These are phyloP conservation scores for Liodrosophila aerea DNA, from an alignment of 2,888 invertebrate species.

Conservation along the genomic window DNA sequence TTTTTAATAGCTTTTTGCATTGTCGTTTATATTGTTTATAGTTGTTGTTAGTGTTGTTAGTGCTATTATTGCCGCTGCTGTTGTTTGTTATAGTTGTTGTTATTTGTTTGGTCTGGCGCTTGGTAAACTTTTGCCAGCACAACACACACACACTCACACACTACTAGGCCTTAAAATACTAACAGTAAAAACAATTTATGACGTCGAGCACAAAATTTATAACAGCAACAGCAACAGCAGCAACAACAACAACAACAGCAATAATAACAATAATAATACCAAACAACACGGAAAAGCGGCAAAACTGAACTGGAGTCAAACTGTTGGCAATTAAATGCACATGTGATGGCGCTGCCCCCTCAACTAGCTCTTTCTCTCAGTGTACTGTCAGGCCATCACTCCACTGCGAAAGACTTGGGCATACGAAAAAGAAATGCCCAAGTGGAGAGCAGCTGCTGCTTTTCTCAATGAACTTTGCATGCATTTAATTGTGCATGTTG, in stretches of 20 bases:
- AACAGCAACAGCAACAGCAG: slow-evolving; percentile 20
- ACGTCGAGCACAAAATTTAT: slow-evolving; percentile 34
- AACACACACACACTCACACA: too few species aligned
- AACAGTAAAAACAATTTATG: slow-evolving; percentile 55
- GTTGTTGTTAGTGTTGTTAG: slow-evolving; percentile 9
- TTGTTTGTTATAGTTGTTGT: too few species aligned
- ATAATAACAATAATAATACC: slow-evolving; percentile 3
- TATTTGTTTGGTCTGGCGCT: slow-evolving; percentile 22
- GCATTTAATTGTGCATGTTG: slow-evolving; percentile 58
- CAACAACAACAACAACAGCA: slow-evolving; percentile 14
- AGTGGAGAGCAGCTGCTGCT: slow-evolving; percentile 33
- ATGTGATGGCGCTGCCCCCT: slow-evolving; percentile 23
- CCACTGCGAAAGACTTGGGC: too few species aligned
- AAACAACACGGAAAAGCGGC: too few species aligned
- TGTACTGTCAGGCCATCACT: too few species aligned
- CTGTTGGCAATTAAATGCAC: slow-evolving; percentile 56
- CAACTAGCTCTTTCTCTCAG: background rate
- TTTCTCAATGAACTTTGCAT: slow-evolving; percentile 62
- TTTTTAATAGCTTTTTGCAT: slow-evolving; percentile 41
- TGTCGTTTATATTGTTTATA: slow-evolving; percentile 20
- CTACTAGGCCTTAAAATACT: slow-evolving; percentile 47
- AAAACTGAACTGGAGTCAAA: too few species aligned
- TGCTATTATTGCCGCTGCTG: too few species aligned
- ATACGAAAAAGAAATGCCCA: slow-evolving; percentile 24
- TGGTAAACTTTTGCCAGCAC: slow-evolving; percentile 30